Evolutionary conservation across 2,888 invertebrate genomes (phyloP), one percentile per base, ranked within the genome.

Genomic region (Nebria salina): DNA sequence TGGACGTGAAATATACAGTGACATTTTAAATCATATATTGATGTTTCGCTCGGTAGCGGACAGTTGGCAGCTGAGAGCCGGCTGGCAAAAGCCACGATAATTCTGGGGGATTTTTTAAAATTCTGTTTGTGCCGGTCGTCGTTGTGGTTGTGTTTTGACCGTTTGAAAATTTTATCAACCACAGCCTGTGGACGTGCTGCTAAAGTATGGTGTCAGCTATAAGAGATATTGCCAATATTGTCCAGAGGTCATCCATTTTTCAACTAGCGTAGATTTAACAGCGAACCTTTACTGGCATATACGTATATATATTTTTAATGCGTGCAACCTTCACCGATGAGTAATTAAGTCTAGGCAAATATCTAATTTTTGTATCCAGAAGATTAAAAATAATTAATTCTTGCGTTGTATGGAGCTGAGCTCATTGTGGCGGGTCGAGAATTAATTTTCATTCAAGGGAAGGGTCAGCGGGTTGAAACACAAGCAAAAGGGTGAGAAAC

Each of bases 21-120:
- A 78, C 78, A 78, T 65, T 78, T 78, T 74, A 74, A 78, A 78
- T 65, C 68, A 54, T 54, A 54, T 13, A 54, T 54, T 54, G 54
- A 54, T 54, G 54, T 54, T 8, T 54, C 13, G 54, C 7, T 11
- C 13, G 54, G 34, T 34, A 54, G 54, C 54, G 54, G 54, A 54
- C 54, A 54, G 54, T 54, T 54, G 54, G 54, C 8, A 54, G 13
- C 54, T 11, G 54, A 11, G 54, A 11, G 54, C 11, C 2, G 11
- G 8, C 11, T 13, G 11, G 8, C 11, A 54, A 54, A 54, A 8
- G 54, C 54, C 54, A 54, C 54, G 54, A 54, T 54, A 54, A 54
- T 54, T 54, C 54, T 54, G 13, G 54, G 54, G 54, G 54, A 54
- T 54, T 54, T 54, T 54, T 54, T 54, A 54, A 54, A 54, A 54